phyloP scores from a whole-genome alignment of 2,113 vertebrate species.

The Furnarius figulus region DNA sequence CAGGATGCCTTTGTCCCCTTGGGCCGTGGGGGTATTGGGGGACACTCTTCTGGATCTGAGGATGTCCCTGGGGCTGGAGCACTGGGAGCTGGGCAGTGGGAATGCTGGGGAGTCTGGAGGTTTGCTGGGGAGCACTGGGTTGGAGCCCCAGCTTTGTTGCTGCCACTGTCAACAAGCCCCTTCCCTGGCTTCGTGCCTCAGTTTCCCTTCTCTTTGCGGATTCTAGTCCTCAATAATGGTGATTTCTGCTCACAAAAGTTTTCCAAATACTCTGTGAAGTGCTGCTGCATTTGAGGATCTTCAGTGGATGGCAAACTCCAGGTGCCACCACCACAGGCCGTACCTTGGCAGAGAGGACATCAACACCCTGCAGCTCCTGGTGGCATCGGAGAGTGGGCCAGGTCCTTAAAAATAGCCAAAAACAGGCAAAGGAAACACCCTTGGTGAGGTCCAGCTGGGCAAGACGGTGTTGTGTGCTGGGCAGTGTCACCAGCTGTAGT shows the following conservation, averaged over 20 bases:
- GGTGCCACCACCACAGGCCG: rapidly evolving
- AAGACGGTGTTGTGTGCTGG: rapidly evolving
- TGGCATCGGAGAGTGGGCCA: rapidly evolving
- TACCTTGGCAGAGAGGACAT: neutral
- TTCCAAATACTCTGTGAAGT: neutral
- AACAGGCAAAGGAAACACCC: neutral
- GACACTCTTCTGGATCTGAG: neutral
- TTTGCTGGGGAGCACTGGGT: neutral
- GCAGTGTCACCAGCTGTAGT: rapidly evolving
- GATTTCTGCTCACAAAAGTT: rapidly evolving
- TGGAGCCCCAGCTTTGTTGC: neutral
- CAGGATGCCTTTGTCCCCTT: rapidly evolving
- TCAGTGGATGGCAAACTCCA: neutral
- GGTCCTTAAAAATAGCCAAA: neutral
- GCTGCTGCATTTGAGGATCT: rapidly evolving
- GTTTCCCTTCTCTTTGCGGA: neutral
- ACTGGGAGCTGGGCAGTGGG: rapidly evolving
- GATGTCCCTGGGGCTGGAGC: rapidly evolving
- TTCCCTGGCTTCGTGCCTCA: neutral
- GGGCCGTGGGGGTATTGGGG: rapidly evolving
- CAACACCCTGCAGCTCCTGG: neutral
- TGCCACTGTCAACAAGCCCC: neutral
- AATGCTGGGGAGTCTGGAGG: neutral
- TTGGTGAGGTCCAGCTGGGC: neutral
- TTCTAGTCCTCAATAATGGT: neutral